Evolutionary conservation across 2,797 vertebrate genomes (phyloP).

Genomic region (Jordanella pulchra): DNA sequence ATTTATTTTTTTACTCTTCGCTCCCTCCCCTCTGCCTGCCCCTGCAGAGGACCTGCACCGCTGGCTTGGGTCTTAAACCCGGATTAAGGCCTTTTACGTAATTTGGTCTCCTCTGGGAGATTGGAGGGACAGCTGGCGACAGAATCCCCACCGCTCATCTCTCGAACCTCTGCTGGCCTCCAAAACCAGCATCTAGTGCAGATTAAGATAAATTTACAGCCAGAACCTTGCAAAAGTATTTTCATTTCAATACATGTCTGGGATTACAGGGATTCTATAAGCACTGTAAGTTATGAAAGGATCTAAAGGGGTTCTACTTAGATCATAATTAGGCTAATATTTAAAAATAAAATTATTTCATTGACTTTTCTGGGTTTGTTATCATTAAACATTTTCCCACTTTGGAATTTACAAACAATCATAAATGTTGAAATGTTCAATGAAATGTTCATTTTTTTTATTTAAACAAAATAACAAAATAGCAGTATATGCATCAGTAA

Average conservation of each 20-base stretch:
- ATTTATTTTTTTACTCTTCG: slow-evolving; percentile 26
- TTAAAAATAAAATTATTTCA: neutral
- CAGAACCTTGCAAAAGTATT: neutral
- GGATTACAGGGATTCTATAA: neutral
- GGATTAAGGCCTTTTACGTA: slow-evolving; percentile 82
- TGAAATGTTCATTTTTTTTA: too few relatives aligned
- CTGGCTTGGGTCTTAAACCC: slow-evolving; percentile 76
- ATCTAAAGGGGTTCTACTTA: neutral
- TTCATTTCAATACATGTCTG: slow-evolving; percentile 10
- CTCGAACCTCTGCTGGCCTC: slow-evolving; percentile 60
- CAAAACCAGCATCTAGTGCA: slow-evolving; percentile 39
- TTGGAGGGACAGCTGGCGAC: slow-evolving; percentile 82
- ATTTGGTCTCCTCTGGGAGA: slow-evolving; percentile 81
- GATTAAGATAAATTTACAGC: slow-evolving; percentile 47
- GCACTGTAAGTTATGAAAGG: neutral
- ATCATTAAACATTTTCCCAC: neutral
- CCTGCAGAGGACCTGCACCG: slow-evolving; percentile 61
- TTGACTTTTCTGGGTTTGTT: neutral
- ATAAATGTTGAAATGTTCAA: too few relatives aligned
- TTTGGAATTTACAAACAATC: too few relatives aligned
- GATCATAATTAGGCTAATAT: neutral
- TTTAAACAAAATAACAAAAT: too few relatives aligned
- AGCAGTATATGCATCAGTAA: too few relatives aligned
- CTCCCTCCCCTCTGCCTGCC: slow-evolving; percentile 16
- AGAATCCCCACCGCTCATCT: slow-evolving; percentile 74